Evolutionary conservation across 2,113 vertebrate species (phyloP), one percentile per base, ranked within the genome.

Genomic region (Sapajus apella): DNA sequence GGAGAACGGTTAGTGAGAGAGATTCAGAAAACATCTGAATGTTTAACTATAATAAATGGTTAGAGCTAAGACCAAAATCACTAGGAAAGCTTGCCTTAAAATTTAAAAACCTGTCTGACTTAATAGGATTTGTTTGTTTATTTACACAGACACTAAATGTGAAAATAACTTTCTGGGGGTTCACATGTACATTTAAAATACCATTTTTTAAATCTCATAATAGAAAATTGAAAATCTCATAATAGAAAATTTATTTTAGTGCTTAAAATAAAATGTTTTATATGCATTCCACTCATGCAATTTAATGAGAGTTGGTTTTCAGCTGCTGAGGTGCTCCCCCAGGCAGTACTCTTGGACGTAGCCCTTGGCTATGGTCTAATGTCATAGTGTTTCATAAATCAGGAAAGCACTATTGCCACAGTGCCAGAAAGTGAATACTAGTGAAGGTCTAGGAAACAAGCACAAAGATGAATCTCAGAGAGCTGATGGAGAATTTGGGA

Each of bases 181-280:
- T 95, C 55, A 17, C 64, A 56, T 56, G 64, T 77, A 77, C 77
- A n/a, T 52, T 82, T 90, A 82, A 92, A 89, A 40, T 97, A 25
- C 30, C 75, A 25, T 68, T 84, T 61, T 43, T 92, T 73, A 35
- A 75, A 89, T 81, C n/a, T 89, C 66, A 86, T n/a, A 89, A 89
- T 47, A 88, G 9, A 23, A 86, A 85, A 80, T 37, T 61, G 47
- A 89, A 66, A 75, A 89, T 81, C 30, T 89, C 66, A 86, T n/a
- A 89, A 89, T 47, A 88, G 9, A 23, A 86, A 85, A 80, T 37
- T 61, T 40, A 89, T 43, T 66, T 87, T 64, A 95, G 56, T 89
- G 18, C 70, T 75, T 64, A 80, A 90, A 91, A 68, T 50, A 23
- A 87, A 91, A 79, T 84, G 27, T 87, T 84, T 94, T 68, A 80